Evolutionary conservation across 2,888 invertebrate species (phyloP), one percentile per base, ranked within the genome.

Genomic region (Rapana venosa): DNA sequence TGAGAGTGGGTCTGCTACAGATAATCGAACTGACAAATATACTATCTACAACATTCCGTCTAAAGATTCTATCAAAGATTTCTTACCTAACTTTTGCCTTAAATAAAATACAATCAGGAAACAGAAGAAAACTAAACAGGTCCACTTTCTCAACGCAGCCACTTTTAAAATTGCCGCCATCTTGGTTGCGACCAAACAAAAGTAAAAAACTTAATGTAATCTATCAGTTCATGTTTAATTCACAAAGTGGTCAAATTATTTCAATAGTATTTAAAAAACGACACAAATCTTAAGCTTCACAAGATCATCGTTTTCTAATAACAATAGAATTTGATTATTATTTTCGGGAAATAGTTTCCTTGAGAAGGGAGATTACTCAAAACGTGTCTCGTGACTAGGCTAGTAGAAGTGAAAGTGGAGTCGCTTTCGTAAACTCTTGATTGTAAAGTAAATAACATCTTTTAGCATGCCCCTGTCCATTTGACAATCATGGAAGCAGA

Each of bases 151-250:
- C 0, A 88, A n/a, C 17, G 56, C 83, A 66, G 22, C 22, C 61
- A 87, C 61, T 83, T 88, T 88, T 66, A 66, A 88, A 83, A 15
- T 35, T 88, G 32, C 83, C 88, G 88, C 88, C 88, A 88, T 88
- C 58, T 83, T 83, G 81, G 32, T 26, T 36, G 30, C 74, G 17
- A 74, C 22, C 74, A 74, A 74, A 81, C 61, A 30, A 61, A 85
- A 85, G 17, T 58, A n/a, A 79, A 30, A 32, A 1, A 32, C 32
- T n/a, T 30, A 30, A 79, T 5, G 13, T 15, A 79, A n/a, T n/a
- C 1, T 32, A 79, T 22, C 2, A 26, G 79, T 79, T n/a, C 2
- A 79, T 66, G 20, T 22, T 66, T 66, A 66, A 26, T 30, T 47
- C 4, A 79, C 32, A 79, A 79, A 79, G 22, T 1, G 22, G n/a